A percentile compares a stretch with the other conserved stretches of the same genome.
These are phyloP conservation scores for Cirrhinus mrigala DNA, from an alignment of 2,797 vertebrate genomes.

Conservation along the genomic window DNA sequence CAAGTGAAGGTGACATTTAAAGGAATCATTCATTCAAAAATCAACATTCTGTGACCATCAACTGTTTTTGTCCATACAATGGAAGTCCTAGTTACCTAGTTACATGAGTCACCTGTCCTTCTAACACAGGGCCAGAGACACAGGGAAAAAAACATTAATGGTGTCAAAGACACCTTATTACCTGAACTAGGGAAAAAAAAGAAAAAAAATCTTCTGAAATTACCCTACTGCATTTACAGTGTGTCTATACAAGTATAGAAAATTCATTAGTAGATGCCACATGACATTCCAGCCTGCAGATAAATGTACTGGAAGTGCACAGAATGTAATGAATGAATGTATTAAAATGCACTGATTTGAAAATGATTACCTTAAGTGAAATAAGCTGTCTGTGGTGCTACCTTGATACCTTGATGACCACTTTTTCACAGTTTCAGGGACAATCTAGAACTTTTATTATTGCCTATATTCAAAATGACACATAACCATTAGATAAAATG, in stretches of 20 bases:
- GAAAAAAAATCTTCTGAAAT: not conserved
- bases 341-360: too few species aligned
- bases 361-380: too few species aligned
- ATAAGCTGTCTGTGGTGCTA: too few species aligned
- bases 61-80: not conserved
- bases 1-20: conserved; percentile 8
- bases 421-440: not conserved
- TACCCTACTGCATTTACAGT: not conserved
- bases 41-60: not conserved
- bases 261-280: not conserved
- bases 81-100: not conserved
- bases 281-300: not conserved
- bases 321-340: not conserved
- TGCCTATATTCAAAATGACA: not conserved
- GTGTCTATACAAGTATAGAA: not conserved
- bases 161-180: not conserved
- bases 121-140: not conserved
- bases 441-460: not conserved
- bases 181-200: not conserved
- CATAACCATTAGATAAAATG: too few species aligned
- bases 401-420: too few species aligned
- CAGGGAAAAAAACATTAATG: not conserved
- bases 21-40: not conserved
- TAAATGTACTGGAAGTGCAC: not conserved
- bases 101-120: not conserved